A percentile compares a stretch with the other conserved stretches of the same genome.
Evolutionary conservation across 2,888 invertebrate species (phyloP).

Genomic region (Athalia circularis): DNA sequence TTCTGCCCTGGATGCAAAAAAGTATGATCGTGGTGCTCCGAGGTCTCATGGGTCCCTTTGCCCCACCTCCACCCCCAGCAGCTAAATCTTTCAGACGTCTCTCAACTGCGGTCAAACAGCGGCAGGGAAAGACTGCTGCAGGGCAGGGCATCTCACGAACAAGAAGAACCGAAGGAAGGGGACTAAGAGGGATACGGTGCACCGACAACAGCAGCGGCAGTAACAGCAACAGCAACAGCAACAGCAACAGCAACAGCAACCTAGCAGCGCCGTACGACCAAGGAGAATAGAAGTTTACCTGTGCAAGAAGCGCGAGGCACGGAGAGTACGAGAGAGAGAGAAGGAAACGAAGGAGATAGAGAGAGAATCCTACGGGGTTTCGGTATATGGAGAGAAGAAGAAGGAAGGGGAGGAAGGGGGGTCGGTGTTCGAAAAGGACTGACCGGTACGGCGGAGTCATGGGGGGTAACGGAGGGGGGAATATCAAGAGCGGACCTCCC

Average conservation of each 20-base stretch:
- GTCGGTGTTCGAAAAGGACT: conserved; percentile 58
- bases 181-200: too few species aligned
- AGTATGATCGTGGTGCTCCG: conserved; percentile 63
- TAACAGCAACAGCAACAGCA: too few species aligned
- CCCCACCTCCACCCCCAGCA: not conserved
- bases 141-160: too few species aligned
- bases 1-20: conserved; percentile 64
- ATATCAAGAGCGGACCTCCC: conserved; percentile 74
- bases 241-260: too few species aligned
- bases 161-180: too few species aligned
- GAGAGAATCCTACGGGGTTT: conserved; percentile 50
- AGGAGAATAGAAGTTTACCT: conserved; percentile 63
- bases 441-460: conserved; percentile 50
- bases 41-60: conserved; percentile 58
- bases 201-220: too few species aligned
- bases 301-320: conserved; percentile 52
- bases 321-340: conserved; percentile 47
- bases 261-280: not conserved
- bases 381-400: conserved; percentile 62
- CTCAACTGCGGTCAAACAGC: not conserved
- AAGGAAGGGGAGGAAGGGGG: conserved; percentile 55
- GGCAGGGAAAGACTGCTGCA: not conserved
- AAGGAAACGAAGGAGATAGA: conserved; percentile 44
- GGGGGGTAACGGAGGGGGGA: conserved; percentile 61
- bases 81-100: conserved; percentile 27